Evolutionary conservation across 2,888 invertebrate genomes (phyloP), one percentile per base, ranked within the genome.

Genomic region (Xestia ashworthii): DNA sequence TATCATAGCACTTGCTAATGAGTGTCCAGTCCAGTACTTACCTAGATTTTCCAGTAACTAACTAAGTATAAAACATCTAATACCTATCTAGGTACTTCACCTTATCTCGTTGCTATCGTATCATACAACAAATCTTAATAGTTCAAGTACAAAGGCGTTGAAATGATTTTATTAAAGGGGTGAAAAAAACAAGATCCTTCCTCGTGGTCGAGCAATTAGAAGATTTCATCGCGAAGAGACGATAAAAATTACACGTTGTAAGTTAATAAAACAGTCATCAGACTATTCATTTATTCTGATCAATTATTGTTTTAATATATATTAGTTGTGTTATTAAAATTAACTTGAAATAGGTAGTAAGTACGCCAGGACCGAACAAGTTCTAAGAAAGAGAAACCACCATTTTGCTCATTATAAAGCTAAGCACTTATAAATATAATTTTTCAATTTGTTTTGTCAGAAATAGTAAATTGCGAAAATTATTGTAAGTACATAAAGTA

Each of bases 381-480:
- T 32, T 38, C 5, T 16, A 53, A 12, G 38, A 14, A 19, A 58
- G 46, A 12, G 38, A 14, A 19, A 58, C n/a, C 38, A 55, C 14
- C 16, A 58, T 11, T 41, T 48, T 32, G 5, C 9, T 46, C 3
- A 22, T n/a, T n/a, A 60, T 44, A 78, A 48, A 38, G n/a, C 14
- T 38, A 12, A 19, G 32, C n/a, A 19, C 4, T 50, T n/a, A 38
- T 25, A 32, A 5, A 32, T 41, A 14, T 0, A 25, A 25, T 32
- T 25, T 44, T 32, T 32, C 3, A n/a, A 64, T 25, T 14, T 50
- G 46, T 25, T 60, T 50, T 19, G 19, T 38, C 11, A 25, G 65
- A 62, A 78, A 77, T 72, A 70, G 1, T 32, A 25, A 50, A 64
- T 73, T 72, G 38, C 41, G n/a, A 67, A 68, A 71, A 83, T 67